phyloP scores from a whole-genome alignment of 2,888 invertebrate genomes.

The Conomelus anceps region DNA sequence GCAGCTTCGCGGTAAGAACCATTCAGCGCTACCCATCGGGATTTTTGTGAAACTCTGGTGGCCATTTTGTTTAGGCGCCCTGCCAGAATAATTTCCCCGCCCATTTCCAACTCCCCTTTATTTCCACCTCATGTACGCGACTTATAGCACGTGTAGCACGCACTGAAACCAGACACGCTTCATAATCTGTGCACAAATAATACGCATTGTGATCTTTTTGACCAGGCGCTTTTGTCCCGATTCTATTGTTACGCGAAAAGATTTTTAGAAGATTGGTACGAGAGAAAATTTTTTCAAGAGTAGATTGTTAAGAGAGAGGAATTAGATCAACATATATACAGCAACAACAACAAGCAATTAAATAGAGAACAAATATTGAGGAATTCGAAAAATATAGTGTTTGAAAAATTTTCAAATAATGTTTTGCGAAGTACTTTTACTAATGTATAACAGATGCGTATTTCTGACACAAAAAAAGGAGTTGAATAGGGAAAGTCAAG shows the following conservation, averaged over 20 bases:
- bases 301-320: background rate
- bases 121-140: background rate
- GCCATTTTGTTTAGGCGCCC: conserved; percentile 26
- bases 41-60: conserved; percentile 11
- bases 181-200: background rate
- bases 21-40: conserved; percentile 10
- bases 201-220: background rate
- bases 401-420: too few species aligned
- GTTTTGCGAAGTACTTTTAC: too few species aligned
- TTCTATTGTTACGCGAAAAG: background rate
- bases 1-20: conserved; percentile 17
- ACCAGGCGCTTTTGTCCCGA: background rate
- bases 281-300: too few species aligned
- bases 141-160: background rate
- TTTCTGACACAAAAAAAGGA: too few species aligned
- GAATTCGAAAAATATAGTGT: too few species aligned
- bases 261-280: too few species aligned
- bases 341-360: too few species aligned
- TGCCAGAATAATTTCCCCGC: conserved; percentile 18
- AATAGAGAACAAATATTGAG: too few species aligned
- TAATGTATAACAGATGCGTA: too few species aligned
- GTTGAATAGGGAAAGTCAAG: too few species aligned
- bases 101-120: background rate
- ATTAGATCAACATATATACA: too few species aligned
- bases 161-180: background rate